Base-by-base conservation (phyloP, 2,888 invertebrate species). In the Eumacrocentrus americanus region DNA sequence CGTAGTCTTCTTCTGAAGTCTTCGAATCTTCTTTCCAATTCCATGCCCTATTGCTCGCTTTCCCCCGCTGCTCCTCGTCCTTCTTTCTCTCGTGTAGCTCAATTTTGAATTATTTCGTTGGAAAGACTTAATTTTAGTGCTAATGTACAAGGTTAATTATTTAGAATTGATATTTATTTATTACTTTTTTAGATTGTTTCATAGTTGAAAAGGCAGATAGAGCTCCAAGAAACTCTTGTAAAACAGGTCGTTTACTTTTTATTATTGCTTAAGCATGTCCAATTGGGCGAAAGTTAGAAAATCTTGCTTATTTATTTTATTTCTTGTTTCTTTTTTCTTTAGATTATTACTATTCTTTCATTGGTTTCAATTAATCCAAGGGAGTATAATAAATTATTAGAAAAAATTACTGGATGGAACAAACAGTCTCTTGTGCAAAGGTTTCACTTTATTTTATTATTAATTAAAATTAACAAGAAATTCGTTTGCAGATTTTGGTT, bases 381-480 rank as follows among this genome's bases (percentile, higher is more conserved):
- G 29, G 18, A 47, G 50, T 12, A 2, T 18, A 29, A 40, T 55
- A 56, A 38, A 16, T 14, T 25, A 66, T 65, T 68, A 70, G n/a
- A n/a, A n/a, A 66, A 62, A 67, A 67, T 65, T 73, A 72, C 69
- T 77, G 76, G 77, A 77, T 77, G 77, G 76, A 77, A 72, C 71
- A 61, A 68, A 72, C 74, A 72, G 73, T 70, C 70, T 71, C 69
- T 67, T 67, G 56, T 58, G 57, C 48, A 35, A 40, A 53, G 35
- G n/a, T 47, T 46, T 42, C 14, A n/a, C 44, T 50, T 59, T 40
- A 12, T 51, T 38, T 46, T 25, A 37, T 7, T 47, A n/a, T n/a
- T n/a, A n/a, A n/a, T n/a, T n/a, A n/a, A n/a, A n/a, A n/a, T n/a
- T n/a, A n/a, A n/a, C n/a, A n/a, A n/a, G n/a, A n/a, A n/a, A n/a